Percentiles rank a stretch among this genome's conserved stretches.
Evolutionary conservation across 2,797 vertebrate genomes (phyloP).

Genomic region (Neosilurus hyrtlii): DNA sequence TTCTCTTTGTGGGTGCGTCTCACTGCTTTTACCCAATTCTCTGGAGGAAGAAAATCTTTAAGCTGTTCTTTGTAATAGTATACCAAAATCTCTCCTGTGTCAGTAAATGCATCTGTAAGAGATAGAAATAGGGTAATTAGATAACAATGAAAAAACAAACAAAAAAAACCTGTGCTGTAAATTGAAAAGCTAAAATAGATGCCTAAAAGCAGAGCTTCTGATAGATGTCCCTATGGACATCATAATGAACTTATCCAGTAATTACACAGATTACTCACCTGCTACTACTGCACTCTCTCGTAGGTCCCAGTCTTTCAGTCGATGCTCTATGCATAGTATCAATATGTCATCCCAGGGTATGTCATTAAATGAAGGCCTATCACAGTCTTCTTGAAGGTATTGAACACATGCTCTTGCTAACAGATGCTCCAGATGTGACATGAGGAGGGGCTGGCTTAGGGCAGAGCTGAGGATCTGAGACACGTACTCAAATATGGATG

Average conservation of each 20-base stretch:
- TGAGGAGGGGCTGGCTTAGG: constrained; percentile 79
- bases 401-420: constrained; percentile 71
- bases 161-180: background rate
- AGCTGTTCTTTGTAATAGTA: constrained; percentile 80
- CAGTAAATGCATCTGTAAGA: constrained; percentile 77
- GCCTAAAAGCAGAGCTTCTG: too few species aligned
- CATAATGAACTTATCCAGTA: too few species aligned
- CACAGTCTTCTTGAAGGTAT: constrained; percentile 56
- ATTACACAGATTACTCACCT: constrained; percentile 69
- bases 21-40: constrained; percentile 79
- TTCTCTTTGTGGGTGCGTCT: constrained; percentile 75
- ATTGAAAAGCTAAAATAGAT: background rate
- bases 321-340: constrained; percentile 87
- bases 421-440: constrained; percentile 85
- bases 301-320: constrained; percentile 85
- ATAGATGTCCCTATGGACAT: too few species aligned
- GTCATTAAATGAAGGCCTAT: constrained; percentile 65
- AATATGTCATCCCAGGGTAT: constrained; percentile 89
- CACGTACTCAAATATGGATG: constrained; percentile 77
- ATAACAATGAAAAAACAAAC: background rate
- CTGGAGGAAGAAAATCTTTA: constrained; percentile 76
- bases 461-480: constrained; percentile 78
- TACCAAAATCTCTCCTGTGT: constrained; percentile 83
- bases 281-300: constrained; percentile 66
- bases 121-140: background rate